These are phyloP conservation scores for Bombylius major DNA, from an alignment of 2,888 invertebrate species.

Conservation along the genomic window DNA sequence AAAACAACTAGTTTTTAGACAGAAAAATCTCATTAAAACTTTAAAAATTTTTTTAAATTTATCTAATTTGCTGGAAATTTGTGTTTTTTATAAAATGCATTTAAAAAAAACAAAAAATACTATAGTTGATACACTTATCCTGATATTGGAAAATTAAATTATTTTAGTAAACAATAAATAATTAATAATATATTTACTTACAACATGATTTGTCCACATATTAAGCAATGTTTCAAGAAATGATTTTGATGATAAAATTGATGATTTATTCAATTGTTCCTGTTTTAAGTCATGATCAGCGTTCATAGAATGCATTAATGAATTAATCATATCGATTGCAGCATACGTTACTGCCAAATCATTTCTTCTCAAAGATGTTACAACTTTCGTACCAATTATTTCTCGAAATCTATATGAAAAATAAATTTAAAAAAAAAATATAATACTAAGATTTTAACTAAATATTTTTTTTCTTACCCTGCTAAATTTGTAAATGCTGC, in stretches of 20 bases:
- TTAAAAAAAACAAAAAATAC: too few relatives aligned
- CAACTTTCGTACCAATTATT: conserved; percentile 84
- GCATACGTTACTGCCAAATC: conserved; percentile 88
- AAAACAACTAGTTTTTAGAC: conserved; percentile 11
- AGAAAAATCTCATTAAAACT: background rate
- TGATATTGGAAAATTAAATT: too few relatives aligned
- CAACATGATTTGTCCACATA: conserved; percentile 92
- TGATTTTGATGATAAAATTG: conserved; percentile 76
- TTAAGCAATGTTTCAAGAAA: conserved; percentile 89
- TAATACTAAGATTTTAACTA: background rate
- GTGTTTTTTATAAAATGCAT: too few relatives aligned
- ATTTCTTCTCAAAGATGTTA: conserved; percentile 75
- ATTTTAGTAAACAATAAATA: background rate
- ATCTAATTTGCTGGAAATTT: too few relatives aligned
- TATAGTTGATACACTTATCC: too few relatives aligned
- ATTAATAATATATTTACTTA: conserved; percentile 38
- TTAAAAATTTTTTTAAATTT: background rate
- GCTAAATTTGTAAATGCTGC: conserved; percentile 83
- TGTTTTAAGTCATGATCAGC: conserved; percentile 92
- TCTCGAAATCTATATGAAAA: conserved; percentile 68
- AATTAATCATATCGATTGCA: conserved; percentile 93
- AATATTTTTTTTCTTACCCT: conserved; percentile 44
- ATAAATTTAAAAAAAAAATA: background rate
- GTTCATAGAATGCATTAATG: conserved; percentile 97
- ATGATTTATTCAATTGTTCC: conserved; percentile 96